phyloP scores from a whole-genome alignment of 2,113 vertebrate genomes.

The Platanista minor region DNA sequence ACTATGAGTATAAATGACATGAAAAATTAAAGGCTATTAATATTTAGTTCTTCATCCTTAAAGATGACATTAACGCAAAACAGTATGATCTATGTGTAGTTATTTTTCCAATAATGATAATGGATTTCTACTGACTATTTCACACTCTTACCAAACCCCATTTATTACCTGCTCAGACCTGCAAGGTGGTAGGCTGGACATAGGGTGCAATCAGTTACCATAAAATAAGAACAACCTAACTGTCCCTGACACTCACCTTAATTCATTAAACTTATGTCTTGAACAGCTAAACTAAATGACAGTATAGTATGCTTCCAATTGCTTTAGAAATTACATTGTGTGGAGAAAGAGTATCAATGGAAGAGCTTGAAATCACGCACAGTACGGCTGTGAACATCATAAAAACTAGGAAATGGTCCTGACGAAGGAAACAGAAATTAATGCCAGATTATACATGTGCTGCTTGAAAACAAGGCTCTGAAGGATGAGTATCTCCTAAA shows the following conservation, averaged over 20 bases:
- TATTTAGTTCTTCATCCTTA: not conserved
- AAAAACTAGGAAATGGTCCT: not conserved
- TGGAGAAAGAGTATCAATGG: not conserved
- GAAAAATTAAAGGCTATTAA: conserved; percentile 15
- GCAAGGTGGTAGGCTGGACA: not conserved
- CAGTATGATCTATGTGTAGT: not conserved
- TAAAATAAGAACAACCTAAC: not conserved
- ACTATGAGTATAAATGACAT: not conserved
- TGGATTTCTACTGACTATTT: not conserved
- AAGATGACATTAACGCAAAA: not conserved
- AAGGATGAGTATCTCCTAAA: not conserved
- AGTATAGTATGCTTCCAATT: not conserved
- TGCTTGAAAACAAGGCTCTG: not conserved
- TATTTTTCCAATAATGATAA: not conserved
- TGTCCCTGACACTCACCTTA: not conserved
- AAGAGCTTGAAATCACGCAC: not conserved
- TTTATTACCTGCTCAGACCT: not conserved
- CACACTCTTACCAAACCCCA: not conserved
- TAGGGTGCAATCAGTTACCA: not conserved
- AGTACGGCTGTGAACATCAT: not conserved
- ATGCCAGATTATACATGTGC: not conserved
- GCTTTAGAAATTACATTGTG: not conserved
- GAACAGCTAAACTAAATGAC: not conserved
- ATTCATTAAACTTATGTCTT: not conserved
- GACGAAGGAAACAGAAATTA: not conserved